Evolutionary conservation across 2,888 invertebrate genomes (phyloP).

Genomic region (Xylota sylvarum): DNA sequence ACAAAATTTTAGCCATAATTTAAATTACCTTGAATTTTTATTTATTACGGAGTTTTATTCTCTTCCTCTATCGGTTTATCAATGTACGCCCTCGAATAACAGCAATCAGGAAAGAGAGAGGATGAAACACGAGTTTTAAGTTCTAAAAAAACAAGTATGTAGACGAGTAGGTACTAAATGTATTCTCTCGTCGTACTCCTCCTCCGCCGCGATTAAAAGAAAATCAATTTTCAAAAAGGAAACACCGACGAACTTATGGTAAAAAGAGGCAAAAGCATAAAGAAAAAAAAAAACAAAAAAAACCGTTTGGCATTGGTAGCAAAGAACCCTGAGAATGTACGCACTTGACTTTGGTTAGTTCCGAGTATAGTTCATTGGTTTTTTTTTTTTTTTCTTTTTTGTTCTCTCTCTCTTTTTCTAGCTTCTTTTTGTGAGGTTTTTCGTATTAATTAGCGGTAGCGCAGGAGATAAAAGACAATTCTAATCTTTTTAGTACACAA

Average conservation of each 20-base stretch:
- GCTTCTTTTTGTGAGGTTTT: constrained; percentile 23
- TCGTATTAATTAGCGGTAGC: constrained; percentile 64
- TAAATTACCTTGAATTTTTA: constrained; percentile 51
- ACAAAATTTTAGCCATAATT: constrained; percentile 39
- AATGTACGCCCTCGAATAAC: not conserved
- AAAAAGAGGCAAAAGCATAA: constrained; percentile 24
- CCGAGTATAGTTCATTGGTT: constrained; percentile 73
- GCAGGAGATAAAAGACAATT: constrained; percentile 56
- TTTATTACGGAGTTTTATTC: not conserved
- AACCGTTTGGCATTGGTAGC: constrained; percentile 73
- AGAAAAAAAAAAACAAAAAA: constrained; percentile 48
- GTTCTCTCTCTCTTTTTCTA: constrained; percentile 3
- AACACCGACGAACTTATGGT: constrained; percentile 34
- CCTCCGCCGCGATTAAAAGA: constrained; percentile 35
- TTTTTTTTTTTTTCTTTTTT: constrained; percentile 30
- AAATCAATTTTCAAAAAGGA: constrained; percentile 47
- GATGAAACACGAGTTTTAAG: constrained; percentile 10
- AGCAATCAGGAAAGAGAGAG: constrained; percentile 7
- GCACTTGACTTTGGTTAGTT: constrained; percentile 78
- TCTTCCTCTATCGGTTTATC: constrained; percentile 20
- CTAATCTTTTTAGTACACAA: constrained; percentile 66
- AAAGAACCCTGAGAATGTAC: constrained; percentile 77
- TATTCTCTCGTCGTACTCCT: not conserved
- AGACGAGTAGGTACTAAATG: constrained; percentile 60
- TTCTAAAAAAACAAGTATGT: constrained; percentile 25